Conservation (phyloP, 1,140 invertebrate genomes). For the Zaprionus davidi region DNA sequence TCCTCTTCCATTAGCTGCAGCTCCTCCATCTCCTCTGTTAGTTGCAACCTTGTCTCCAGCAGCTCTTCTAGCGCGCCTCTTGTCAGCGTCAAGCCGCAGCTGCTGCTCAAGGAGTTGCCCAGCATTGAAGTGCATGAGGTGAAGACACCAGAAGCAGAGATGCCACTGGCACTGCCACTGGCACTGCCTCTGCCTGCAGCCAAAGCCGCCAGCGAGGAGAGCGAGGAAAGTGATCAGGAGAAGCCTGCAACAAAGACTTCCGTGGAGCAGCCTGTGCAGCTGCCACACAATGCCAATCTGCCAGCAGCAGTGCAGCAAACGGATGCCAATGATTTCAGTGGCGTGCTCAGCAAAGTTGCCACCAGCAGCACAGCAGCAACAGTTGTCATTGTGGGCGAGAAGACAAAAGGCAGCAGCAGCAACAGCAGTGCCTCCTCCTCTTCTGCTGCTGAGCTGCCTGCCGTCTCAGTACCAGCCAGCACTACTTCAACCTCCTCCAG, state of each 20-base stretch:
- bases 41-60: not conserved
- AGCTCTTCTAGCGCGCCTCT: not conserved
- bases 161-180: not conserved
- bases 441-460: conserved; percentile 46
- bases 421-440: too few species aligned
- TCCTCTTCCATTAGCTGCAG: conserved; percentile 2
- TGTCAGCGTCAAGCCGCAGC: conserved; percentile 7
- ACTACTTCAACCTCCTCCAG: not conserved
- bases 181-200: not conserved
- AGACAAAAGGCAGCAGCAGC: conserved; percentile 51
- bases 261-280: not conserved
- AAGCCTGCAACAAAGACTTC: conserved; percentile 4
- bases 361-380: not conserved
- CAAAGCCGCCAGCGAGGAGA: not conserved
- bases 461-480: not conserved
- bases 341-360: conserved; percentile 50
- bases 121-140: conserved; percentile 73
- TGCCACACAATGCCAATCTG: conserved; percentile 72
- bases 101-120: conserved; percentile 59
- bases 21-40: not conserved
- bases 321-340: conserved; percentile 75
- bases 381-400: conserved; percentile 74
- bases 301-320: conserved; percentile 77
- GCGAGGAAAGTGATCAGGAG: conserved; percentile 57
- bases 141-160: conserved; percentile 53